Conservation (phyloP, 2,797 vertebrate genomes). For the Borostomias antarcticus region DNA sequence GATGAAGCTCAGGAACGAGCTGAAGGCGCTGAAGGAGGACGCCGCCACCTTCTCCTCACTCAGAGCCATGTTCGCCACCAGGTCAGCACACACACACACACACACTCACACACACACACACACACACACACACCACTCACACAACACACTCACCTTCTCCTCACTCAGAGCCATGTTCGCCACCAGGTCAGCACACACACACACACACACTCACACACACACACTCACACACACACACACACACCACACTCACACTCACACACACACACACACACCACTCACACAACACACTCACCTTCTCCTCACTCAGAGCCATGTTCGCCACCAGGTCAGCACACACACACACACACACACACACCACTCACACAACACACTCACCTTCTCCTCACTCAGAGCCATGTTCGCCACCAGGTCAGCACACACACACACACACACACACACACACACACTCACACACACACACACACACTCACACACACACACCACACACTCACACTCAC, state of each 20-base stretch:
- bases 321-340: no score
- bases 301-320: no score
- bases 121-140: neutral
- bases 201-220: neutral
- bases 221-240: neutral
- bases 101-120: neutral
- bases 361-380: no score
- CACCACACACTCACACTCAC: no score
- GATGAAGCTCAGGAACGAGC: slow-evolving; percentile 94
- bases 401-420: no score
- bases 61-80: slow-evolving; percentile 95
- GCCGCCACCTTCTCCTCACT: slow-evolving; percentile 97
- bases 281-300: neutral
- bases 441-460: no score
- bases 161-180: slow-evolving; percentile 89
- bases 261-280: no score
- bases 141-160: slow-evolving; percentile 56
- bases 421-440: no score
- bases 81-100: slow-evolving; percentile 58
- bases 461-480: no score
- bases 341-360: neutral
- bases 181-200: slow-evolving; percentile 48
- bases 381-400: no score
- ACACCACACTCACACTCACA: neutral
- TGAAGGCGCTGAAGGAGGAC: slow-evolving; percentile 96